Percentiles rank a stretch among this genome's conserved stretches.
phyloP scores from a whole-genome alignment of 2,113 vertebrate genomes.

The Sinocyclocheilus grahami region DNA sequence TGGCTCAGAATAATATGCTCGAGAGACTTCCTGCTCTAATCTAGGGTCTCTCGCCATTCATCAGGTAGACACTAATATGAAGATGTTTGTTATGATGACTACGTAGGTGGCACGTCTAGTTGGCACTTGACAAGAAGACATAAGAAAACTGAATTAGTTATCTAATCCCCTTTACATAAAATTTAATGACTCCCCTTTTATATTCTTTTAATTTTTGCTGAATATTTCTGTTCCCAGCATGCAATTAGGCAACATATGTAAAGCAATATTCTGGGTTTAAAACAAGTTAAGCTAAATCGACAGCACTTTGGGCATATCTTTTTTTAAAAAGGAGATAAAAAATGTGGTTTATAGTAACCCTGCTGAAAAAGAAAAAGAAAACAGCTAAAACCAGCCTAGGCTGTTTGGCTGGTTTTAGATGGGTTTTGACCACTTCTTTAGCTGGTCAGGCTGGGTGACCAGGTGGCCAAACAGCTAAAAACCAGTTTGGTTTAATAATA shows the following conservation, averaged over 20 bases:
- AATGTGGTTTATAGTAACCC: not conserved
- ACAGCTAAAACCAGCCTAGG: no score
- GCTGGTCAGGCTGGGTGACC: no score
- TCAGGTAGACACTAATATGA: not conserved
- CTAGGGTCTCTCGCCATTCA: conserved; percentile 4
- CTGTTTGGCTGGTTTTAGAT: no score
- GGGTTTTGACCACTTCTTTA: no score
- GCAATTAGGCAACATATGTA: not conserved
- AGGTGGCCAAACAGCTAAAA: no score
- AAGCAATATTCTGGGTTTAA: not conserved
- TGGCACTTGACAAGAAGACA: conserved; percentile 25
- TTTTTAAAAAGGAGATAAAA: not conserved
- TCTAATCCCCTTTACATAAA: conserved; percentile 31
- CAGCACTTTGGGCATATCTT: not conserved
- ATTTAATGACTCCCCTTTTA: not conserved
- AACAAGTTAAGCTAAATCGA: not conserved
- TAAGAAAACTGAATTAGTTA: conserved; percentile 26
- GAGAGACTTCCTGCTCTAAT: conserved; percentile 10
- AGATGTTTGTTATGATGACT: conserved; percentile 31
- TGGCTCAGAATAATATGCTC: not conserved
- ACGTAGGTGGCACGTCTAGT: conserved; percentile 27
- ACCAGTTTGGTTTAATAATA: no score
- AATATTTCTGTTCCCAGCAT: not conserved
- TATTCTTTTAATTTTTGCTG: conserved; percentile 3
- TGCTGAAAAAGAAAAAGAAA: no score